phyloP scores from a whole-genome alignment of 2,113 vertebrate genomes.

The Stomatorhinus ivindoensis region DNA sequence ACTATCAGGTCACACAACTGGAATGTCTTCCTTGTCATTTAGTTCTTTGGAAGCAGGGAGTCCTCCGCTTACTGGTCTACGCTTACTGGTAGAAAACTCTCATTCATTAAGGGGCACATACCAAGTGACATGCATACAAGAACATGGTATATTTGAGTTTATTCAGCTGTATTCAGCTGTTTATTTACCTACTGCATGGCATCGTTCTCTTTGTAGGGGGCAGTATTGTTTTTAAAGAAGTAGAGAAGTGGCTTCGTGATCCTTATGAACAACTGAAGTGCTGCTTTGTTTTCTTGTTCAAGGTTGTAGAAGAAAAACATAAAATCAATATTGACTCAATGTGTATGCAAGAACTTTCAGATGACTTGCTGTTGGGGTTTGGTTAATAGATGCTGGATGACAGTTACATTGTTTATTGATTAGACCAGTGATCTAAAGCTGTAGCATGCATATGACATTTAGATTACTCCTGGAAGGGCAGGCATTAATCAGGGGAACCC shows the following conservation, averaged over 20 bases:
- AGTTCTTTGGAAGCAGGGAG: background rate
- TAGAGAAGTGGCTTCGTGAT: background rate
- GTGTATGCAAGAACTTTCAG: background rate
- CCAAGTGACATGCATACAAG: background rate
- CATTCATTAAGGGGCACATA: background rate
- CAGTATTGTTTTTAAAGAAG: background rate
- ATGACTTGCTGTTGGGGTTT: background rate
- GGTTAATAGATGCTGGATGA: background rate
- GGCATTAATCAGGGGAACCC: background rate
- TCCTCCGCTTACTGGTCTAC: background rate
- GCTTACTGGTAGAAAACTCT: background rate
- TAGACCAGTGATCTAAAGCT: background rate
- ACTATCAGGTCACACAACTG: background rate
- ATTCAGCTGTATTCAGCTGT: background rate
- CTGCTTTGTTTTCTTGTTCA: background rate
- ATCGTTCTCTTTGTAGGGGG: background rate
- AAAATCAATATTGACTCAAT: background rate
- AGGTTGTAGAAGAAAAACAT: background rate
- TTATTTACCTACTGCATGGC: background rate
- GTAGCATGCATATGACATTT: background rate
- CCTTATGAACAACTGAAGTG: background rate
- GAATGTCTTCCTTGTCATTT: background rate
- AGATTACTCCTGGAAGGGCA: background rate
- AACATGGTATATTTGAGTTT: background rate
- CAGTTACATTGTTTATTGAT: background rate